Evolutionary conservation across 2,113 vertebrate genomes (phyloP).

Genomic region (Triplophysa siluroides): DNA sequence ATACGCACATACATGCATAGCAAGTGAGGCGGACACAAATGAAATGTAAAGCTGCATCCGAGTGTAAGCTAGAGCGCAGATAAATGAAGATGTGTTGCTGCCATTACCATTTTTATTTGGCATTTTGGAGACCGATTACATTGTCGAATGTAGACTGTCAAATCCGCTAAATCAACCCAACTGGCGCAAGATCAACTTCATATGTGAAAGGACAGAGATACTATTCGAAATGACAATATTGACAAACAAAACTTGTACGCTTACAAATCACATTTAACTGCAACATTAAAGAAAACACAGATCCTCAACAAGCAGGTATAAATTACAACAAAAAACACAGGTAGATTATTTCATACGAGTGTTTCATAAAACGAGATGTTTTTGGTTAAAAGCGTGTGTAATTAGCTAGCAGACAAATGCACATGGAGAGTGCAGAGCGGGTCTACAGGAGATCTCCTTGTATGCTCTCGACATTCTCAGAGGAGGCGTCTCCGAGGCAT

Average conservation of each 20-base stretch:
- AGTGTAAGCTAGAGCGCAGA: slow-evolving; percentile 59
- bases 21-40: slow-evolving; percentile 69
- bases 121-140: neutral
- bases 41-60: slow-evolving; percentile 61
- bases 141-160: neutral
- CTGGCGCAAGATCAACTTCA: neutral
- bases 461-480: slow-evolving; percentile 39
- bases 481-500: slow-evolving; percentile 61
- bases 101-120: neutral
- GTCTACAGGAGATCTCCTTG: slow-evolving; percentile 45
- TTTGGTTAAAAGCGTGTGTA: slow-evolving; percentile 41
- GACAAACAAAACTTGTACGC: neutral
- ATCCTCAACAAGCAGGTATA: neutral
- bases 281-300: neutral
- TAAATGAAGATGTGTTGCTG: slow-evolving; percentile 61
- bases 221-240: neutral
- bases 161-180: neutral
- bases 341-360: neutral
- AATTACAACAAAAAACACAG: slow-evolving; percentile 5
- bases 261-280: neutral
- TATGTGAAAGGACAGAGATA: neutral
- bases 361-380: slow-evolving; percentile 35
- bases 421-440: slow-evolving; percentile 23
- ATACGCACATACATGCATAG: slow-evolving; percentile 78
- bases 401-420: slow-evolving; percentile 48